A percentile compares a stretch with the other conserved stretches of the same genome.
phyloP scores from a whole-genome alignment of 1,140 invertebrate species.

The Hyposmocoma kahamanoa region DNA sequence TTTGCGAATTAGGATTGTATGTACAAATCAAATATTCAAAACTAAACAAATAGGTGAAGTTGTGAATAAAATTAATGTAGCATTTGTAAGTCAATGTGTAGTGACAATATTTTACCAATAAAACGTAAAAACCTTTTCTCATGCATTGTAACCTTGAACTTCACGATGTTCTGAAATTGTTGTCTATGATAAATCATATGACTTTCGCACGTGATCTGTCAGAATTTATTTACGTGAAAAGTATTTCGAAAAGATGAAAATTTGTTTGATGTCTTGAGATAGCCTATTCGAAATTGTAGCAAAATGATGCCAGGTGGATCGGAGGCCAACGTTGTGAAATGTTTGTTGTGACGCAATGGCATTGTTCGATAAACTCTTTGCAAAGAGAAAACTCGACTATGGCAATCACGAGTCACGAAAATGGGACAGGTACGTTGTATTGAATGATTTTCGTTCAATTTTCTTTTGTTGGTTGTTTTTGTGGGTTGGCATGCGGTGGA shows the following conservation, averaged over 20 bases:
- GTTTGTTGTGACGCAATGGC: slow-evolving; percentile 55
- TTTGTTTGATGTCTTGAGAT: background rate
- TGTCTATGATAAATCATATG: slow-evolving; percentile 65
- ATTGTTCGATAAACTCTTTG: slow-evolving; percentile 61
- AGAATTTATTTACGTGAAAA: slow-evolving; percentile 24
- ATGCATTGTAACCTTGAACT: slow-evolving; percentile 52
- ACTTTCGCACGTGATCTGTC: slow-evolving; percentile 60
- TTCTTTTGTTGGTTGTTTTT: slow-evolving; percentile 38
- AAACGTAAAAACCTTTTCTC: too few relatives aligned
- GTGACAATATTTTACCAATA: too few relatives aligned
- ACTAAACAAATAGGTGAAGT: too few relatives aligned
- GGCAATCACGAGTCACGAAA: slow-evolving; percentile 49
- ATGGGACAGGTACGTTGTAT: slow-evolving; percentile 58
- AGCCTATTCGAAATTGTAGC: background rate
- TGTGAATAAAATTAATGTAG: too few relatives aligned
- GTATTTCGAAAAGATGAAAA: slow-evolving; percentile 22
- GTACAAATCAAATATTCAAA: too few relatives aligned
- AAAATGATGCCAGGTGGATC: slow-evolving; percentile 30
- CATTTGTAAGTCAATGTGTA: too few relatives aligned
- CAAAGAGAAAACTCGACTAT: slow-evolving; percentile 63
- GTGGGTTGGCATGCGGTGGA: slow-evolving; percentile 23
- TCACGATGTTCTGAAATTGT: too few relatives aligned
- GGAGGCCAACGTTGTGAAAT: slow-evolving; percentile 36
- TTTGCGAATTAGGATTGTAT: too few relatives aligned
- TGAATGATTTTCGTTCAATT: slow-evolving; percentile 33